Conservation (phyloP, 2,797 vertebrate genomes). For the Paguma larvata region DNA sequence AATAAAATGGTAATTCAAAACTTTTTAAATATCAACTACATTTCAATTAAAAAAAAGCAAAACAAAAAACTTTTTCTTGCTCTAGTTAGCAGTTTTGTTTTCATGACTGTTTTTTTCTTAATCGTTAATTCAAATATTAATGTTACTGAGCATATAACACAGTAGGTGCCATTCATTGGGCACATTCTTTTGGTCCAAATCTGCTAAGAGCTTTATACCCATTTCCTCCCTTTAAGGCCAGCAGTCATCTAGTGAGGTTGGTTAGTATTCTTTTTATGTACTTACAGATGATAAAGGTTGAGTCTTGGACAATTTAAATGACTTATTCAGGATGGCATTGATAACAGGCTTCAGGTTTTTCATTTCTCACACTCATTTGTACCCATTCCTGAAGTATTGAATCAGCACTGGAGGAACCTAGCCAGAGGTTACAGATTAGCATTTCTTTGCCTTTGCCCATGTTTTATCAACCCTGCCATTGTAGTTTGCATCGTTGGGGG, state of each 20-base stretch:
- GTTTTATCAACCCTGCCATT: not conserved
- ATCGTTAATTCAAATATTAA: not conserved
- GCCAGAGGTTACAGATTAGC: not conserved
- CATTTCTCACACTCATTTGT: not conserved
- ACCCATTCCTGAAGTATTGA: not conserved
- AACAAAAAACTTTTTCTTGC: not conserved
- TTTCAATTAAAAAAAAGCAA: not conserved
- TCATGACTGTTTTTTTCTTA: not conserved
- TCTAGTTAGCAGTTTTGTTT: not conserved
- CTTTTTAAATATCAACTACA: not conserved
- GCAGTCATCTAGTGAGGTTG: not conserved
- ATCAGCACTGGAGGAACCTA: not conserved
- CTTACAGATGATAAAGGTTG: not conserved
- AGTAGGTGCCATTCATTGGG: not conserved
- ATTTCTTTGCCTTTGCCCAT: not conserved
- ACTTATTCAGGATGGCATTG: not conserved
- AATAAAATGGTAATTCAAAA: not conserved
- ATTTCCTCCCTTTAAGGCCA: not conserved
- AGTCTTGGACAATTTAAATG: not conserved
- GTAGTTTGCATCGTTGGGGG: not conserved
- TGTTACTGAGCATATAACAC: not conserved
- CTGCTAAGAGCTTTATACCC: not conserved
- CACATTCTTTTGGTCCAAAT: constrained; percentile 35
- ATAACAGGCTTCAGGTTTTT: not conserved
- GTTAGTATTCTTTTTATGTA: not conserved